Conservation (phyloP, 2,113 vertebrate species). For the Bombycilla garrulus region DNA sequence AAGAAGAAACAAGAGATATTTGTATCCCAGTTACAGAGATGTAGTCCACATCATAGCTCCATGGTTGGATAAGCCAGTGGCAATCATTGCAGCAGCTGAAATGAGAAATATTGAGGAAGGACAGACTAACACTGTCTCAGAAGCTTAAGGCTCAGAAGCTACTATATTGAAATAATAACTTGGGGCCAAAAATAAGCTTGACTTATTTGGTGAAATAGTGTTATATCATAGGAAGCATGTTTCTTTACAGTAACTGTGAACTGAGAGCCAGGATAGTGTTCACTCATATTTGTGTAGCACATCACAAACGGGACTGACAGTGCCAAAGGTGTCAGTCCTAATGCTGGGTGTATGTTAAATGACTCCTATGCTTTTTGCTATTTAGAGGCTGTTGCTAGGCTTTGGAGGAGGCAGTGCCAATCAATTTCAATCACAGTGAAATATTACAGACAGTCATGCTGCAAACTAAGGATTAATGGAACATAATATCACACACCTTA, state of each 20-base stretch:
- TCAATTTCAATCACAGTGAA: not conserved
- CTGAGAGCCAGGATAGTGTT: not conserved
- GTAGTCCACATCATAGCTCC: not conserved
- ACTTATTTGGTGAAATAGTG: not conserved
- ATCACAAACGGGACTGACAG: not conserved
- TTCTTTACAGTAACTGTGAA: not conserved
- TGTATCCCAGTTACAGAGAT: constrained; percentile 9
- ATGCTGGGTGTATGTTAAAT: not conserved
- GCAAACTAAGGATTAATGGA: not conserved
- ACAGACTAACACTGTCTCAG: not conserved
- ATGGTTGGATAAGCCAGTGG: not conserved
- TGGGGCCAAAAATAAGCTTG: not conserved
- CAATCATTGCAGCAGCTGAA: not conserved
- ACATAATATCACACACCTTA: not conserved
- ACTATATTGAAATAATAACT: not conserved
- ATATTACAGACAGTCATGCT: not conserved
- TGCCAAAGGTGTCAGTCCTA: not conserved
- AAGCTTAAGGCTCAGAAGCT: not conserved
- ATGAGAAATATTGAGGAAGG: not conserved
- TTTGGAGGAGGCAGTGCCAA: not conserved
- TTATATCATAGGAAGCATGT: not conserved
- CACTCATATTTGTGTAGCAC: not conserved
- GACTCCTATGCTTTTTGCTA: not conserved
- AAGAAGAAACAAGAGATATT: not conserved
- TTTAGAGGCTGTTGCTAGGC: not conserved